These are phyloP conservation scores for Anastrepha obliqua DNA, from an alignment of 1,140 invertebrate species.

Conservation along the genomic window DNA sequence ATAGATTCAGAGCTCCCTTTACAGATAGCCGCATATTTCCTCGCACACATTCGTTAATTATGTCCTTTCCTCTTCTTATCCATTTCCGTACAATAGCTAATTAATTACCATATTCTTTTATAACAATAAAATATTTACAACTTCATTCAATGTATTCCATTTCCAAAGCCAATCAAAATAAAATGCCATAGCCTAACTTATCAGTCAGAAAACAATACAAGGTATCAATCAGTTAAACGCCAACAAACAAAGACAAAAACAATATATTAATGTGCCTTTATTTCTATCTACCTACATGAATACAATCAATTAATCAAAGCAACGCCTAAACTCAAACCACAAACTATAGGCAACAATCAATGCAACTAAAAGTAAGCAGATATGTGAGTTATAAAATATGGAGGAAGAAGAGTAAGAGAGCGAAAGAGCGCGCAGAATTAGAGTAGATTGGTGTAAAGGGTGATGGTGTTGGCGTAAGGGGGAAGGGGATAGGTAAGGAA, in stretches of 20 bases:
- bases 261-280: neutral
- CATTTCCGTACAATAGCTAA: neutral
- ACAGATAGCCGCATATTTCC: too few species aligned
- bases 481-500: too few species aligned
- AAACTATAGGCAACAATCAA: conserved; percentile 44
- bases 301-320: conserved; percentile 22
- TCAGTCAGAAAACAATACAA: neutral
- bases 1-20: too few species aligned
- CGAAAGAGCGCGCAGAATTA: neutral
- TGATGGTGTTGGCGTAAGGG: too few species aligned
- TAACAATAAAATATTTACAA: conserved; percentile 42
- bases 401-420: neutral
- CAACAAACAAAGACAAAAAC: neutral
- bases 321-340: conserved; percentile 36
- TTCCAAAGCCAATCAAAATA: conserved; percentile 1
- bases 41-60: too few species aligned
- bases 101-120: neutral
- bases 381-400: neutral
- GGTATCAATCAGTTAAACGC: conserved; percentile 12
- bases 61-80: too few species aligned
- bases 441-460: too few species aligned
- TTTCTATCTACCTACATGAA: neutral
- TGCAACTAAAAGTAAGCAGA: neutral
- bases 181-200: neutral
- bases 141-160: neutral